phyloP scores from a whole-genome alignment of 2,113 vertebrate species.

The Trematocara nigrifrons region DNA sequence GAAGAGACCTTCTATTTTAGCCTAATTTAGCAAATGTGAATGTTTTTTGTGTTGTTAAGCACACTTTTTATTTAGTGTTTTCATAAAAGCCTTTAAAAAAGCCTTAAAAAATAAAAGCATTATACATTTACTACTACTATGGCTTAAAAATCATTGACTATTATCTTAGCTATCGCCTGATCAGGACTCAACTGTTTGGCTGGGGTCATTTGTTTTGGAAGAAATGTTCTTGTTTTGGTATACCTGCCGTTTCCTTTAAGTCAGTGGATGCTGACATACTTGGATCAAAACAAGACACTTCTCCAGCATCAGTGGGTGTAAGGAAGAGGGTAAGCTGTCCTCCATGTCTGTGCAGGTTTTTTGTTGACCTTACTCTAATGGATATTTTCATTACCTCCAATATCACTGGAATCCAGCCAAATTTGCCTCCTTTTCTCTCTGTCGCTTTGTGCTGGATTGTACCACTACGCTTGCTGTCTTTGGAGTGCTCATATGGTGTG shows the following conservation, averaged over 20 bases:
- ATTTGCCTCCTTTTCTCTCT: not conserved
- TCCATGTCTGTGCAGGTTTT: not conserved
- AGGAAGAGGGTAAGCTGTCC: not conserved
- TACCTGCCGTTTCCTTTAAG: not conserved
- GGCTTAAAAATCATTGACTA: not conserved
- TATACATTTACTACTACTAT: not conserved
- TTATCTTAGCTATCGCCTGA: not conserved
- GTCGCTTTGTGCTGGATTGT: not conserved
- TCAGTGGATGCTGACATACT: not conserved
- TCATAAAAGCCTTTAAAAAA: not conserved
- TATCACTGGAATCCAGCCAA: not conserved
- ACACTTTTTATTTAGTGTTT: not conserved
- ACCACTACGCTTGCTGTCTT: not conserved
- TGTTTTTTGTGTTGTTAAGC: not conserved
- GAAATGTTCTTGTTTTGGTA: not conserved
- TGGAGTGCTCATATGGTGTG: not conserved
- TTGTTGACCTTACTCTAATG: not conserved
- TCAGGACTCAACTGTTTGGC: not conserved
- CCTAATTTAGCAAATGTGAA: not conserved
- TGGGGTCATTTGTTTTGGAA: not conserved
- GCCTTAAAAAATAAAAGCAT: not conserved
- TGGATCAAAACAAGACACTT: not conserved
- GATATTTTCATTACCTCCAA: not conserved
- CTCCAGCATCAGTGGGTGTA: not conserved
- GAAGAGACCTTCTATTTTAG: not conserved